These are phyloP conservation scores for Cancer borealis DNA, from an alignment of 2,888 invertebrate species.

Conservation along the genomic window DNA sequence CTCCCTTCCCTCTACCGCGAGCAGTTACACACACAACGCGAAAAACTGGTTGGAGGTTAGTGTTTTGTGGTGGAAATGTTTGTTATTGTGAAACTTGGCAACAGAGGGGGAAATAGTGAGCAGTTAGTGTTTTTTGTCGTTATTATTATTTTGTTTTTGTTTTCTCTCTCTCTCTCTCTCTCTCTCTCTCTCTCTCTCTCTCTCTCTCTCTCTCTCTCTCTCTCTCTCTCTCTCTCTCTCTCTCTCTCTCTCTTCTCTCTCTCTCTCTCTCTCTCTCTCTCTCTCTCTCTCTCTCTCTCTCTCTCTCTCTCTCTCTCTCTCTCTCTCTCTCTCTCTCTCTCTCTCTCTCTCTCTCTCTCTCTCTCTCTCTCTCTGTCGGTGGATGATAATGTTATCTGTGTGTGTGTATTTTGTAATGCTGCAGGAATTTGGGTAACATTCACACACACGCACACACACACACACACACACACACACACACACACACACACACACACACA, in stretches of 20 bases:
- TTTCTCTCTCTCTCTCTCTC: background rate
- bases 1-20: background rate
- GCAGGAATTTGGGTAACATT: background rate
- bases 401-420: background rate
- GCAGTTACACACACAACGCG: background rate
- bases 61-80: background rate
- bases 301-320: conserved; percentile 17
- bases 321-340: conserved; percentile 11
- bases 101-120: background rate
- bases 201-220: conserved; percentile 10
- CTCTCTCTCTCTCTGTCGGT: background rate
- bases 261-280: conserved; percentile 9
- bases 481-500: conserved; percentile 21
- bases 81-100: background rate
- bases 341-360: conserved; percentile 9
- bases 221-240: conserved; percentile 9
- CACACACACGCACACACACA: conserved; percentile 10
- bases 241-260: conserved; percentile 11
- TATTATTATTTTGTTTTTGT: background rate
- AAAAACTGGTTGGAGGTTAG: background rate
- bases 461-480: conserved; percentile 27
- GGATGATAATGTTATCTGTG: background rate
- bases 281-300: conserved; percentile 11
- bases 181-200: conserved; percentile 14
- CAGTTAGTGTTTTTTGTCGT: background rate